Evolutionary conservation across 2,797 vertebrate species (phyloP).

Genomic region (Microhierax caerulescens): DNA sequence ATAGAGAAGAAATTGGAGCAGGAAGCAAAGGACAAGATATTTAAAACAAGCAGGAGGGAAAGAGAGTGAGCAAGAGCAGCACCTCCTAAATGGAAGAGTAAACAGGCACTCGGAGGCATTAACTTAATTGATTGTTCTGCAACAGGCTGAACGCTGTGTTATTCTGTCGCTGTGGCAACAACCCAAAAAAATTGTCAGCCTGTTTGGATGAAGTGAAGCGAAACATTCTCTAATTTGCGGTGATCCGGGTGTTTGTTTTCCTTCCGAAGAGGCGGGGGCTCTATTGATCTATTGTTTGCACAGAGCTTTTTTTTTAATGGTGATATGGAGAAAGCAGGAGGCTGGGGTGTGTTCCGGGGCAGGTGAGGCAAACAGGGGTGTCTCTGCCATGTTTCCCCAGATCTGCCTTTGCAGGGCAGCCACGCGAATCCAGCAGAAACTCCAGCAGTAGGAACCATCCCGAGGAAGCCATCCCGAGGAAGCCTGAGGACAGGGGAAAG

Average conservation of each 20-base stretch:
- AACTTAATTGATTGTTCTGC: slow-evolving; percentile 88
- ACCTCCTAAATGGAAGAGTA: slow-evolving; percentile 74
- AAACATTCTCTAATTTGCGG: slow-evolving; percentile 78
- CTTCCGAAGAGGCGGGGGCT: slow-evolving; percentile 63
- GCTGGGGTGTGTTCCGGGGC: neutral
- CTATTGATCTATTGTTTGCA: slow-evolving; percentile 68
- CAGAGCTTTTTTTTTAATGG: slow-evolving; percentile 1
- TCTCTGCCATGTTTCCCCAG: neutral
- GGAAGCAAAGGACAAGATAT: slow-evolving; percentile 22
- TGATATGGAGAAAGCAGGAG: neutral
- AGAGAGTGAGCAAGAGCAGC: neutral
- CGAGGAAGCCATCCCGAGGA: neutral
- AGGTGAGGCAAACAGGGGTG: neutral
- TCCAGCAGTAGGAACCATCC: neutral
- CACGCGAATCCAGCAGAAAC: neutral
- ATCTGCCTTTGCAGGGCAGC: neutral
- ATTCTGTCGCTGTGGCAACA: slow-evolving; percentile 87
- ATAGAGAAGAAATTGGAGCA: neutral
- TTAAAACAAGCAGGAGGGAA: slow-evolving; percentile 1
- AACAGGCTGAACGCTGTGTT: slow-evolving; percentile 85
- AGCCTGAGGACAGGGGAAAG: neutral
- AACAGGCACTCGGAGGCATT: slow-evolving; percentile 82
- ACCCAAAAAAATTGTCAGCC: slow-evolving; percentile 83
- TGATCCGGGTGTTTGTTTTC: slow-evolving; percentile 72
- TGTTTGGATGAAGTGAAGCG: slow-evolving; percentile 88